Base-by-base conservation (phyloP, 2,113 vertebrate species). In the Lophius piscatorius region DNA sequence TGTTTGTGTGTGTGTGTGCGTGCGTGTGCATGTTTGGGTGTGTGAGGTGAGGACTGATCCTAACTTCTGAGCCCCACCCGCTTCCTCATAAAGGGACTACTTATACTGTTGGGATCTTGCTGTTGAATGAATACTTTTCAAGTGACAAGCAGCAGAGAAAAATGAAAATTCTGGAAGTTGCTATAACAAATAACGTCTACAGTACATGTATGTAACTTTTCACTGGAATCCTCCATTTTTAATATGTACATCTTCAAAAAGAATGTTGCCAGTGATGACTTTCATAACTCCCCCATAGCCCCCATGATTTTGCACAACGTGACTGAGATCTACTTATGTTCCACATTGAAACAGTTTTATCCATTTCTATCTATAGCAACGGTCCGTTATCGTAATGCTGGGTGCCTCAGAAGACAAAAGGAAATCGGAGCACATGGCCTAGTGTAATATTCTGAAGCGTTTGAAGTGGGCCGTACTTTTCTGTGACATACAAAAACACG, bases 1-100 rank as follows among this genome's bases (percentile, higher is more conserved):
- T 8, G 35, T 38, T 6, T n/a, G n/a, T n/a, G n/a, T 41, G 39
- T 18, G 21, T 28, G 41, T 28, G 24, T n/a, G n/a, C n/a, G n/a
- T n/a, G n/a, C n/a, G n/a, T n/a, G n/a, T n/a, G n/a, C n/a, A n/a
- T n/a, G n/a, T n/a, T n/a, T n/a, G n/a, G n/a, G n/a, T 11, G 39
- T 3, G 45, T 65, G 69, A 80, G 59, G 70, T 77, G 63, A 70
- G 33, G 45, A 69, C 67, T 65, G 21, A 31, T 66, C 62, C 33
- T 39, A 34, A 44, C 45, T 31, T 3, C 29, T 33, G 48, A 50
- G 40, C 59, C 44, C 52, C 47, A 70, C 78, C 74, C 56, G 26
- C 44, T 41, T n/a, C 21, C 39, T 39, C 50, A 66, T 67, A 63
- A 76, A 73, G 31, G 28, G 57, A 1, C 11, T 17, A 21, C 26